Evolutionary conservation across 2,113 vertebrate species (phyloP), one percentile per base, ranked within the genome.

Genomic region (Paralichthys olivaceus): DNA sequence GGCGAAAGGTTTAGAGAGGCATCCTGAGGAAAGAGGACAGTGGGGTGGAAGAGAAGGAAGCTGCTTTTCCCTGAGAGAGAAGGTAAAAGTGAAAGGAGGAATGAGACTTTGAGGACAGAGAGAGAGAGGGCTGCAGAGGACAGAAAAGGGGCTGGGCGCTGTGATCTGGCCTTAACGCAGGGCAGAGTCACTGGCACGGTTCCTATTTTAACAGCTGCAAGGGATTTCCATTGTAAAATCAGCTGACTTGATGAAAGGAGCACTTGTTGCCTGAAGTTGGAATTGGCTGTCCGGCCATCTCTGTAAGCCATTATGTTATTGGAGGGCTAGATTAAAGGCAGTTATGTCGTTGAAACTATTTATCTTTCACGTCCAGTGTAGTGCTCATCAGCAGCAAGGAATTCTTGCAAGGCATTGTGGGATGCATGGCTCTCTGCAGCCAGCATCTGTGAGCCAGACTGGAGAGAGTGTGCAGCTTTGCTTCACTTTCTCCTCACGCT

Each of bases 221-320:
- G 84, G 92, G 90, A 94, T 94, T 94, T 93, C 89, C 91, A 93
- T 90, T 92, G 90, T 93, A 92, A 90, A 91, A 93, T 94, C 92
- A 95, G 92, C 91, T 95, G 94, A 94, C 89, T 84, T 86, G 89
- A 91, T 93, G 91, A 94, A 93, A 94, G 91, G 84, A 86, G 81
- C 89, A 86, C 89, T 94, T 93, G 92, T 92, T 91, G 92, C 91
- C 89, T 92, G 81, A 74, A 90, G 90, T 84, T 82, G 86, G 83
- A 90, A 29, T 75, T 77, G 72, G 75, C 85, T 73, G n/a, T 49
- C 62, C 34, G 28, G 77, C 60, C 56, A 34, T 88, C 90, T 93
- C 92, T 91, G 92, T 83, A 88, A 93, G 89, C 79, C 91, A 92
- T 93, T 94, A 93, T 92, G 90, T 90, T 90, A 85, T 80, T 91